Conservation (phyloP, 2,113 vertebrate species). For the Colaptes auratus region DNA sequence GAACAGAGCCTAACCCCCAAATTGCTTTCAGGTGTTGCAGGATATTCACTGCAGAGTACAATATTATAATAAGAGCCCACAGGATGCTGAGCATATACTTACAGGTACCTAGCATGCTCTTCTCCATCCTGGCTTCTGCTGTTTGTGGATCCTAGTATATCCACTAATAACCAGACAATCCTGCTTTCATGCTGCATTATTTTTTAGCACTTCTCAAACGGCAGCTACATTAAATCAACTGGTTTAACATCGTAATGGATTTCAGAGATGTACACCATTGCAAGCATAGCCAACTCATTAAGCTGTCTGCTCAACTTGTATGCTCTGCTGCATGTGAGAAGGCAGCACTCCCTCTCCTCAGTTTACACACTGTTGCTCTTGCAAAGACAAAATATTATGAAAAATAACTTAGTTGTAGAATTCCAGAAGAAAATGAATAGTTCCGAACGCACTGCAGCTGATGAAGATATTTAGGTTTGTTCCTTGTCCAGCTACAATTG, state of each 20-base stretch:
- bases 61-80: background rate
- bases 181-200: background rate
- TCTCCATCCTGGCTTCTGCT: background rate
- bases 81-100: background rate
- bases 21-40: background rate
- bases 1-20: background rate
- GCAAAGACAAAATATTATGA: background rate
- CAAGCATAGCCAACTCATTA: background rate
- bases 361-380: background rate
- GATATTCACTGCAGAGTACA: background rate
- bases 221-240: background rate
- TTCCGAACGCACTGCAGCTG: background rate
- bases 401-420: background rate
- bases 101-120: background rate
- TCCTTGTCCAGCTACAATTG: background rate
- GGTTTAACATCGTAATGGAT: rapidly evolving
- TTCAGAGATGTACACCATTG: background rate
- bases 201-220: background rate
- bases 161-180: background rate
- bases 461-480: background rate
- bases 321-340: background rate
- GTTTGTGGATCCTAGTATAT: background rate
- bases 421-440: background rate
- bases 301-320: background rate
- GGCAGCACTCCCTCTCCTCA: background rate